phyloP scores from a whole-genome alignment of 1,140 invertebrate genomes.

The Choristoneura fumiferana region DNA sequence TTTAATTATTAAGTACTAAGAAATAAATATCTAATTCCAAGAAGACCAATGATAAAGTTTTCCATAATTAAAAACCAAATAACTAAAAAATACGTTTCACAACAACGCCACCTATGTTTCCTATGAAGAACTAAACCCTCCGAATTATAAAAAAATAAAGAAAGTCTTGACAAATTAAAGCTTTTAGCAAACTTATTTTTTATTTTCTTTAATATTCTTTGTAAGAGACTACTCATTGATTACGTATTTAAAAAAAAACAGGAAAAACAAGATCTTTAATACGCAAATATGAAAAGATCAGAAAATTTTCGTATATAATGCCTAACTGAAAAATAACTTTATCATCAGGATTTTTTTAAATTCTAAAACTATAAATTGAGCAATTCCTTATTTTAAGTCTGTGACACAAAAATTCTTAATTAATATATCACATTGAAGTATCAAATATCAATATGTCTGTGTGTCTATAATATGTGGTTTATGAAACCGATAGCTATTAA shows the following conservation, averaged over 20 bases:
- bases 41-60: no score
- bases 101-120: background rate
- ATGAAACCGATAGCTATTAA: background rate
- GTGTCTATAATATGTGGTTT: background rate
- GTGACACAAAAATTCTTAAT: background rate
- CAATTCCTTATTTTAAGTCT: background rate
- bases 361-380: background rate
- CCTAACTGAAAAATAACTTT: background rate
- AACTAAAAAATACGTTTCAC: background rate
- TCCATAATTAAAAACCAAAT: no score
- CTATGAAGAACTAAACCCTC: background rate
- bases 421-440: background rate
- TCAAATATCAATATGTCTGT: background rate
- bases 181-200: background rate
- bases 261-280: background rate
- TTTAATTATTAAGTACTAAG: no score
- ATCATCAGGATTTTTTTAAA: background rate
- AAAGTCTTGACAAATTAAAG: constrained; percentile 7
- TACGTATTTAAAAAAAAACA: background rate
- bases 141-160: background rate
- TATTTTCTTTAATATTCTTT: background rate
- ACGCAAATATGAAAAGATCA: no score
- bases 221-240: background rate
- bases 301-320: background rate
- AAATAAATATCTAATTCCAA: no score